Percentiles rank a stretch among this genome's conserved stretches.
These are phyloP conservation scores for Ageneiosus marmoratus DNA, from an alignment of 2,113 vertebrate genomes.

Conservation along the genomic window DNA sequence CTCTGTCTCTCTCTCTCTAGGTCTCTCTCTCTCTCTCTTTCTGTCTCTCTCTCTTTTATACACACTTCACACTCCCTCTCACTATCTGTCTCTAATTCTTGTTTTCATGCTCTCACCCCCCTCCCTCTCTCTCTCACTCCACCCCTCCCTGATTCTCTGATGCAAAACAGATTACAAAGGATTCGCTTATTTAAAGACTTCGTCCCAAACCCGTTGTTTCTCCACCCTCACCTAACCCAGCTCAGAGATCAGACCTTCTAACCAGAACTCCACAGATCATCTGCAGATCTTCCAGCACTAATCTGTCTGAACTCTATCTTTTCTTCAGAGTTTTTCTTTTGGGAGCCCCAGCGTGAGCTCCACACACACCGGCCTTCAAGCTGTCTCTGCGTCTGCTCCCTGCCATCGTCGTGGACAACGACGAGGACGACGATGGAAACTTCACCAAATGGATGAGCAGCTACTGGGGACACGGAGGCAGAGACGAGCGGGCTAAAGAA, in stretches of 20 bases:
- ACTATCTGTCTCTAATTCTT: too few species aligned
- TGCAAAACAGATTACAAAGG: conserved; percentile 74
- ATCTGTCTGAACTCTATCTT: background rate
- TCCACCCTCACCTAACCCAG: conserved; percentile 35
- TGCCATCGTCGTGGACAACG: conserved; percentile 81
- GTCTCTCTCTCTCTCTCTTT: too few species aligned
- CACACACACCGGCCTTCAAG: conserved; percentile 47
- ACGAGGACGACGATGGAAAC: conserved; percentile 88
- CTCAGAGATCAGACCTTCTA: conserved; percentile 54
- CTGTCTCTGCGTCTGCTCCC: conserved; percentile 75
- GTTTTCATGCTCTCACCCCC: conserved; percentile 83
- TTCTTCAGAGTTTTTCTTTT: conserved; percentile 23
- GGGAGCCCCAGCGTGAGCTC: conserved; percentile 48
- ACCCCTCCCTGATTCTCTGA: conserved; percentile 46
- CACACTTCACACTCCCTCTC: too few species aligned
- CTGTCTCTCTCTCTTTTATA: too few species aligned
- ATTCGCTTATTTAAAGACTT: conserved; percentile 77
- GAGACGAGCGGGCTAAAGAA: conserved; percentile 70
- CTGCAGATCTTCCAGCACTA: background rate
- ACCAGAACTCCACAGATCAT: background rate
- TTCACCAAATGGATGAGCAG: conserved; percentile 99
- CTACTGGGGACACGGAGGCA: conserved; percentile 88
- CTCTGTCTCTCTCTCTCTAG: too few species aligned
- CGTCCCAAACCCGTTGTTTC: conserved; percentile 57
- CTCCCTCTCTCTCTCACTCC: background rate